A percentile compares a stretch with the other conserved stretches of the same genome.
phyloP scores from a whole-genome alignment of 2,113 vertebrate genomes.

The Melozone crissalis region DNA sequence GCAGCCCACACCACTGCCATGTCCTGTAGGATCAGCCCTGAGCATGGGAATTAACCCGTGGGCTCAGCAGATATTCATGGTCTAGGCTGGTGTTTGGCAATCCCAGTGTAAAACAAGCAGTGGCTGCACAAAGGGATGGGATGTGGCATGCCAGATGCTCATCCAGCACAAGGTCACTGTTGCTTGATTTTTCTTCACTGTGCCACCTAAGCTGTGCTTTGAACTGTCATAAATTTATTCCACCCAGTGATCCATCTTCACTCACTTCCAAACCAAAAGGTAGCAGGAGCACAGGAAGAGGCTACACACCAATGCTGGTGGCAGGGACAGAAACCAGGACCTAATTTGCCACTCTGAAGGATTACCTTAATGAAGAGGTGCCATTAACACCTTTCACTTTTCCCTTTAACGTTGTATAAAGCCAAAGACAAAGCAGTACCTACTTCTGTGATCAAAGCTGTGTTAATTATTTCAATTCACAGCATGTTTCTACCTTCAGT shows the following conservation, averaged over 20 bases:
- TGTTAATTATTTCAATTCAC: neutral
- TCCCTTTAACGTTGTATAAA: neutral
- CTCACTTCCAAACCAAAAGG: neutral
- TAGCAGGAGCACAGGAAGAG: neutral
- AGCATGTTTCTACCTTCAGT: neutral
- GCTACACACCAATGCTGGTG: rapidly evolving
- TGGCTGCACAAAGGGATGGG: neutral
- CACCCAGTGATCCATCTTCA: neutral
- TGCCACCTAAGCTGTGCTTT: neutral
- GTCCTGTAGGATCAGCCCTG: neutral
- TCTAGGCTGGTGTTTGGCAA: neutral
- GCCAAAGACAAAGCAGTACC: neutral
- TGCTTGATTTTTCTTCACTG: neutral
- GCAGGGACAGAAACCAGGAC: neutral
- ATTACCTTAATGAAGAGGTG: neutral
- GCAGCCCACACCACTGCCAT: neutral
- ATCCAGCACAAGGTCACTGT: neutral
- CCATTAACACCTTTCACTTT: neutral
- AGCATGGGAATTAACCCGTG: neutral
- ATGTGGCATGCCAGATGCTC: rapidly evolving
- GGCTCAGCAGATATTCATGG: neutral
- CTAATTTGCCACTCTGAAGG: neutral
- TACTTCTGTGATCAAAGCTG: neutral
- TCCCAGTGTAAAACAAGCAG: neutral
- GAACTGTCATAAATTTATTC: neutral